Evolutionary conservation across 1,140 invertebrate species (phyloP).

Genomic region (Orussus abietinus): DNA sequence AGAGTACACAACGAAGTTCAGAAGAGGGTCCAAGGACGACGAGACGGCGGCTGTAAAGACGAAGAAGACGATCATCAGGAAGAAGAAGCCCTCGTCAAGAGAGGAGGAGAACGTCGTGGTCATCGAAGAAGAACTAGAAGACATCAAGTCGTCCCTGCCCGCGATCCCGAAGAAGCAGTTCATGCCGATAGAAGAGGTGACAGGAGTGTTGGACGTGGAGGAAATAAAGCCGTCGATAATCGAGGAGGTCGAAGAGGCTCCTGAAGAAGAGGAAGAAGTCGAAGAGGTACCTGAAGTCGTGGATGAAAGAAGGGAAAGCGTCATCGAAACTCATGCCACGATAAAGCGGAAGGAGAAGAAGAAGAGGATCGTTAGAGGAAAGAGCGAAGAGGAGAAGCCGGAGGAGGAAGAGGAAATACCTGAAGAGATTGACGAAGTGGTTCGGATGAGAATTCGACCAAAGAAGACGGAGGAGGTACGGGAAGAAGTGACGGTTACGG

Average conservation of each 20-base stretch:
- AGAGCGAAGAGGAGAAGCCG: constrained; percentile 12
- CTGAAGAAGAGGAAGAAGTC: constrained; percentile 16
- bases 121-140: constrained; percentile 49
- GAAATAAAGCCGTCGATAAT: constrained; percentile 30
- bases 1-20: constrained; percentile 50
- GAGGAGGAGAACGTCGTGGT: constrained; percentile 35
- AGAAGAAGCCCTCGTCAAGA: constrained; percentile 23
- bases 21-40: constrained; percentile 45
- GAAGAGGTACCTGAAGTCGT: constrained; percentile 24
- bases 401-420: constrained; percentile 16
- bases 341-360: constrained; percentile 22
- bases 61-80: constrained; percentile 44
- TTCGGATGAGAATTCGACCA: too few species aligned
- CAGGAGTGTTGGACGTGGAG: constrained; percentile 23
- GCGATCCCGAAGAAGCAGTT: constrained; percentile 45
- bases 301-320: constrained; percentile 31
- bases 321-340: constrained; percentile 29
- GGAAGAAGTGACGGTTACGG: constrained; percentile 34
- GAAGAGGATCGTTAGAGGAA: constrained; percentile 6
- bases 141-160: constrained; percentile 32
- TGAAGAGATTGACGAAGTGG: too few species aligned
- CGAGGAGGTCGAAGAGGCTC: constrained; percentile 14
- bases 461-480: constrained; percentile 15
- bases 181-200: constrained; percentile 45
- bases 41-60: constrained; percentile 45